These are phyloP conservation scores for Zosterops borbonicus DNA, from an alignment of 2,113 vertebrate genomes.

Conservation along the genomic window DNA sequence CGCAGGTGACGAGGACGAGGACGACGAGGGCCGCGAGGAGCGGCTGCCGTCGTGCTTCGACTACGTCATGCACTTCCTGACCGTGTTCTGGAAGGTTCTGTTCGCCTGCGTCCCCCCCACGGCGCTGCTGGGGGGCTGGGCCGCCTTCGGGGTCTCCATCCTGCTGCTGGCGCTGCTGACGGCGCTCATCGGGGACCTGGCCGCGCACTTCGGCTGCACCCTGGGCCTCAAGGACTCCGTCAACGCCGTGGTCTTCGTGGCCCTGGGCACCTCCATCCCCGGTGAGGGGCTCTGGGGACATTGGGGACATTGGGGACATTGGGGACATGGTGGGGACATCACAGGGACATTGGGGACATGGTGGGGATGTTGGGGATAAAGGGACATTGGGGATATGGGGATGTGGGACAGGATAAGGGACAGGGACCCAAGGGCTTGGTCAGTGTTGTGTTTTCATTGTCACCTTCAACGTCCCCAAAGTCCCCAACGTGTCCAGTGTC, in stretches of 20 bases:
- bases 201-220: not conserved
- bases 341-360: too few relatives aligned
- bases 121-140: not conserved
- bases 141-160: not conserved
- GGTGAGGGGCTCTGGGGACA: not conserved
- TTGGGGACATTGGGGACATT: not conserved
- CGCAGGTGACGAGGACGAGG: not conserved
- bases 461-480: too few relatives aligned
- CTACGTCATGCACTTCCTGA: not conserved
- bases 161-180: not conserved
- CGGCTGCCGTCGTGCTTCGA: not conserved
- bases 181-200: not conserved
- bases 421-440: not conserved
- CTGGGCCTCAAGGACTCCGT: not conserved
- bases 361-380: not conserved
- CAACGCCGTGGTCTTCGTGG: not conserved
- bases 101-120: not conserved
- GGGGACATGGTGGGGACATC: not conserved
- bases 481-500: too few relatives aligned
- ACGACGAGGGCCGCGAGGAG: not conserved
- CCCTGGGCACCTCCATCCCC: not conserved
- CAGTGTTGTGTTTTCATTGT: not conserved
- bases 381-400: too few relatives aligned
- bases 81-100: not conserved
- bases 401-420: not conserved